A percentile compares a stretch with the other conserved stretches of the same genome.
phyloP scores from a whole-genome alignment of 2,113 vertebrate species.

The Cebus imitator region DNA sequence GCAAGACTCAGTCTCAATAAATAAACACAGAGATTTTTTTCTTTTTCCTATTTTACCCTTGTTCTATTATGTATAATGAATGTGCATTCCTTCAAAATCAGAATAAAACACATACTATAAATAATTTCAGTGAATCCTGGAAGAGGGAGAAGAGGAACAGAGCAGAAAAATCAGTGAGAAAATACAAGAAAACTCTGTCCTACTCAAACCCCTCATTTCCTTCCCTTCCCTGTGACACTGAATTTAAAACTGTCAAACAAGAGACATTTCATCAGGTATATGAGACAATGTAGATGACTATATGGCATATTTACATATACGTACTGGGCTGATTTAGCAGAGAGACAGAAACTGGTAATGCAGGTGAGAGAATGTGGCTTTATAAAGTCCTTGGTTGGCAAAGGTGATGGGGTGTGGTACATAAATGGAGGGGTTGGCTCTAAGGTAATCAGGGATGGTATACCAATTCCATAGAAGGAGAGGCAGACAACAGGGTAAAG shows the following conservation, averaged over 20 bases:
- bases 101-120: neutral
- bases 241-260: neutral
- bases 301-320: neutral
- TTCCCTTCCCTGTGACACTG: neutral
- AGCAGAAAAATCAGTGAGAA: neutral
- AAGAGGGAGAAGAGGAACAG: neutral
- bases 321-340: neutral
- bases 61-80: neutral
- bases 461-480: neutral
- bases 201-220: neutral
- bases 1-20: no score
- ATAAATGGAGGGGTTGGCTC: neutral
- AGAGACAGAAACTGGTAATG: neutral
- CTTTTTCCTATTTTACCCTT: constrained; percentile 36
- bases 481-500: neutral
- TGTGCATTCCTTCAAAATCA: neutral
- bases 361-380: neutral
- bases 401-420: neutral
- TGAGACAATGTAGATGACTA: neutral
- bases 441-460: neutral
- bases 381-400: neutral
- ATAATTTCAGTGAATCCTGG: neutral
- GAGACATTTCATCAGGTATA: neutral
- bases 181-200: neutral
- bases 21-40: neutral